Base-by-base conservation (phyloP, 1,140 invertebrate genomes). In the Papilio aristodemus region DNA sequence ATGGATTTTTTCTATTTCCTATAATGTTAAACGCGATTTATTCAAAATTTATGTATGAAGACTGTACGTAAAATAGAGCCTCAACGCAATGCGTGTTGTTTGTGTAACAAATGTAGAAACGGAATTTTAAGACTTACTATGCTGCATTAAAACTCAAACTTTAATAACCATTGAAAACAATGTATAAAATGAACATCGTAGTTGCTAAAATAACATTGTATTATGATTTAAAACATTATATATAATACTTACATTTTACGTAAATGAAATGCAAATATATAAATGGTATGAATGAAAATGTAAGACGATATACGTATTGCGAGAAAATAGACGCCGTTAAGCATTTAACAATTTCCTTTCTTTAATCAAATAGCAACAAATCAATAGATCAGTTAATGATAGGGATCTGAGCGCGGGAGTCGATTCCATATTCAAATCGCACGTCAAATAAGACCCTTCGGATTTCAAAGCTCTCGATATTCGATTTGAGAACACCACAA, bases 371-470 rank as follows among this genome's bases (percentile, higher is more conserved):
- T 71, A 72, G 69, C n/a, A 46, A 73, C 67, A 67, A 73, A 68
- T 68, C 67, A 69, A 76, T 73, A 62, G 74, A 69, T 73, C 64
- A 73, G 63, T 69, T 69, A 70, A 67, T 50, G 68, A 67, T 69
- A 64, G 43, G 22, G 63, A 60, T 69, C 66, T 71, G 59, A 17
- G 22, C 63, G 39, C 25, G 41, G 62, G 17, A 46, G 41, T 66
- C 39, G 36, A 32, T 46, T 66, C 63, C 39, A 66, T 66, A 66
- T 66, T 66, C 19, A 66, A 66, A 66, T 66, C 41, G 17, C 39
- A 50, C 67, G 60, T 60, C 60, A 72, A 46, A 58, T 66, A 43
- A 66, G 41, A 37, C 27, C 43, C 64, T 38, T 43, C 19, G 10
- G 17, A 43, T 64, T 43, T 64, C 19, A 27, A 43, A 10, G 38